These are phyloP conservation scores for Drosophila hamatofila DNA, from an alignment of 2,888 invertebrate genomes.

Conservation along the genomic window DNA sequence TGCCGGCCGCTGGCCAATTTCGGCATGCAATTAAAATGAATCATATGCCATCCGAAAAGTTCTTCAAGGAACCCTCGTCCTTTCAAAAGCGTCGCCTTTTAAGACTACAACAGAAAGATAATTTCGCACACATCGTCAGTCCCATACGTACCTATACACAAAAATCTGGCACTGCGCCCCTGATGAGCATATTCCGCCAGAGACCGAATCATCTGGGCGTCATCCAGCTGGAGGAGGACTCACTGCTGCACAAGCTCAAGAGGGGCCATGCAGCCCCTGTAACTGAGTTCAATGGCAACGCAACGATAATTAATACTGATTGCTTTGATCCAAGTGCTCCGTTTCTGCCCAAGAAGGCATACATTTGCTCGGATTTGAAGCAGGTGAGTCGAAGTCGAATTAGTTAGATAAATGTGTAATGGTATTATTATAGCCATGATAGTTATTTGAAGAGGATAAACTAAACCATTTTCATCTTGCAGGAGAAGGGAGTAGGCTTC, in stretches of 20 bases:
- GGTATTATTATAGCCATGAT: no score
- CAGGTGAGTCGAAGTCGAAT: slow-evolving; percentile 73
- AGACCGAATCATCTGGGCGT: slow-evolving; percentile 62
- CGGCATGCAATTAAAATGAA: slow-evolving; percentile 25
- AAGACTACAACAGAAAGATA: slow-evolving; percentile 31
- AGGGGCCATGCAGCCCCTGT: neutral
- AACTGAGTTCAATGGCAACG: slow-evolving; percentile 11
- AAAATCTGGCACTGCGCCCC: slow-evolving; percentile 83
- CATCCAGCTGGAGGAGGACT: slow-evolving; percentile 71
- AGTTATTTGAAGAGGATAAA: neutral
- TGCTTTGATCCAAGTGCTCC: slow-evolving; percentile 38
- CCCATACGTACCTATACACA: slow-evolving; percentile 85
- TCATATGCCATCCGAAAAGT: slow-evolving; percentile 17
- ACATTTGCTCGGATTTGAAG: slow-evolving; percentile 82
- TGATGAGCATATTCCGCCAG: slow-evolving; percentile 78
- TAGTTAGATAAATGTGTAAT: neutral
- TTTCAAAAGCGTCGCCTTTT: slow-evolving; percentile 40
- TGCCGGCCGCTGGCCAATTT: neutral
- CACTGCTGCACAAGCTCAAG: slow-evolving; percentile 53
- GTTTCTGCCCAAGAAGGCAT: slow-evolving; percentile 83
- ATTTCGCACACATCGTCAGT: slow-evolving; percentile 82
- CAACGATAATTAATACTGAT: slow-evolving; percentile 6
- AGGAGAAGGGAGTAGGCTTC: no score
- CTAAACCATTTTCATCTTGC: no score
- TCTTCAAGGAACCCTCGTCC: slow-evolving; percentile 39